Conservation (phyloP, 2,888 invertebrate species). For the Petrolisthes cinctipes region DNA sequence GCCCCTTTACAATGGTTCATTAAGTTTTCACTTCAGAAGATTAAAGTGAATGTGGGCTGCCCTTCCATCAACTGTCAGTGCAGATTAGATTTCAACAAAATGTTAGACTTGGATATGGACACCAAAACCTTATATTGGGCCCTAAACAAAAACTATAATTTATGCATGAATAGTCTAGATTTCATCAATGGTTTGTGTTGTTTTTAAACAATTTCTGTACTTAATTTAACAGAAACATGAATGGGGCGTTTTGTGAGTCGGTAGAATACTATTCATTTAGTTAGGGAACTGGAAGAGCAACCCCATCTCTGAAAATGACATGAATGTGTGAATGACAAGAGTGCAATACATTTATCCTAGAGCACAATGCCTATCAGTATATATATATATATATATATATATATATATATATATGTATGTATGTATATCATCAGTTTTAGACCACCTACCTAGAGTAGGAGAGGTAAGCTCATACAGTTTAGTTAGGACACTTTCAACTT, state of each 20-base stretch:
- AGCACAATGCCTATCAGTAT: not conserved
- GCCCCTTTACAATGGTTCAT: constrained; percentile 19
- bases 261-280: not conserved
- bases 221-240: constrained; percentile 8
- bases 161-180: too few species aligned
- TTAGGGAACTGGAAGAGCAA: not conserved
- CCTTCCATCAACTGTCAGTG: not conserved
- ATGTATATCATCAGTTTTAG: not conserved
- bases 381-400: constrained; percentile 34
- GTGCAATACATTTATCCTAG: not conserved
- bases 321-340: not conserved
- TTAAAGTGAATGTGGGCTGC: not conserved
- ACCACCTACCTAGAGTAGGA: constrained; percentile 3
- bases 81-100: not conserved
- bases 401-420: constrained; percentile 9
- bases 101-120: constrained; percentile 18
- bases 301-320: not conserved
- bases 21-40: not conserved
- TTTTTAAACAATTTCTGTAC: not conserved
- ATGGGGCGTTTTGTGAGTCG: not conserved
- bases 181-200: too few species aligned
- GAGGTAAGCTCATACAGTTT: not conserved
- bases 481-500: not conserved
- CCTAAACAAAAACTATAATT: too few species aligned
- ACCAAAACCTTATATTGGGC: constrained; percentile 27